Conservation (phyloP, 2,888 invertebrate species). For the Cistogaster globosa region DNA sequence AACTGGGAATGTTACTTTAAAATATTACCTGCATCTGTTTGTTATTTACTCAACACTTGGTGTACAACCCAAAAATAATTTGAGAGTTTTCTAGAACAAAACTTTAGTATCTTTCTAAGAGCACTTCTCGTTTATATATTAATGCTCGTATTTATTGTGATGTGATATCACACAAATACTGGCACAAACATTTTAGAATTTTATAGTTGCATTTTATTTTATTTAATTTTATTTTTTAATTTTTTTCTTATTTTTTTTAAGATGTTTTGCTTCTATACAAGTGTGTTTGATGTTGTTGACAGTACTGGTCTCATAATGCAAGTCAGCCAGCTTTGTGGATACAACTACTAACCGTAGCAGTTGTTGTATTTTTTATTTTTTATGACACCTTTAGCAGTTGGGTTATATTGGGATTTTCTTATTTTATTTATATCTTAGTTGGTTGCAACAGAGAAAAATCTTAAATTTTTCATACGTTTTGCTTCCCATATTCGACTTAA, state of each 20-base stretch:
- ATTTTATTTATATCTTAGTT: background rate
- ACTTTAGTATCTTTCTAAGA: background rate
- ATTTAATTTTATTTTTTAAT: slow-evolving; percentile 9
- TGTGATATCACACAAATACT: background rate
- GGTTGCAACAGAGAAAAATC: too few relatives aligned
- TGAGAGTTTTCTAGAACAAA: background rate
- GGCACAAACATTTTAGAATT: background rate
- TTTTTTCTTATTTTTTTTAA: background rate
- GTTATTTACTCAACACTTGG: slow-evolving; percentile 52
- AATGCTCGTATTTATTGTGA: slow-evolving; percentile 27
- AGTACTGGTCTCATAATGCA: slow-evolving; percentile 26
- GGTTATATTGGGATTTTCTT: slow-evolving; percentile 65
- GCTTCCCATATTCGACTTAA: too few relatives aligned
- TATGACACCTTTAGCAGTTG: slow-evolving; percentile 46
- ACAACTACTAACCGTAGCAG: slow-evolving; percentile 14
- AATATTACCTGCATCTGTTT: slow-evolving; percentile 46
- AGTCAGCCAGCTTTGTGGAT: slow-evolving; percentile 55
- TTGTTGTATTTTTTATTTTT: slow-evolving; percentile 22
- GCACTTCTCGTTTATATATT: slow-evolving; percentile 31
- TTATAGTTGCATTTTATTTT: slow-evolving; percentile 26
- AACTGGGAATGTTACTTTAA: background rate
- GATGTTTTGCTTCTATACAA: background rate
- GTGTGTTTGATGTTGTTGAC: slow-evolving; percentile 59
- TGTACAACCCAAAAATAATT: background rate
- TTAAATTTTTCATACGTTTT: too few relatives aligned